A percentile compares a stretch with the other conserved stretches of the same genome.
These are phyloP conservation scores for Cercocebus atys DNA, from an alignment of 2,113 vertebrate species.

Conservation along the genomic window DNA sequence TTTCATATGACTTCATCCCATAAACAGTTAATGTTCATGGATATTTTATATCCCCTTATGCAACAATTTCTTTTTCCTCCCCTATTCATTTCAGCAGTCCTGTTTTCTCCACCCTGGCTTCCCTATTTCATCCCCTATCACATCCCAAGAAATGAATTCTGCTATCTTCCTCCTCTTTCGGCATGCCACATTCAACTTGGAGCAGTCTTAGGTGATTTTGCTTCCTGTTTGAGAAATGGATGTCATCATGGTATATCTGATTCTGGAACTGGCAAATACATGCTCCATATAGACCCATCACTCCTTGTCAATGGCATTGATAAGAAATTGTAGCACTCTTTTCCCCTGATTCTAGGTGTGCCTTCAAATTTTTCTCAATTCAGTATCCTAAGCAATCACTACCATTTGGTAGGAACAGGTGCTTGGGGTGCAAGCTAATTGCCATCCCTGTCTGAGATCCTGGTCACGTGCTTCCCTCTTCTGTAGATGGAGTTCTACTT, in stretches of 20 bases:
- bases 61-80: neutral
- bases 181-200: neutral
- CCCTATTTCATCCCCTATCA: neutral
- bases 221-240: neutral
- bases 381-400: neutral
- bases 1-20: neutral
- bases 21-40: neutral
- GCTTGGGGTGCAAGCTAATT: neutral
- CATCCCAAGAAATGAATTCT: neutral
- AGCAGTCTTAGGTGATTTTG: neutral
- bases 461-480: neutral
- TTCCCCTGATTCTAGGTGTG: neutral
- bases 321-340: neutral
- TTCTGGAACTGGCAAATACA: neutral
- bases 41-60: neutral
- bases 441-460: too few relatives aligned
- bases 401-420: neutral
- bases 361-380: neutral
- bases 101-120: neutral
- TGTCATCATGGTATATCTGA: neutral
- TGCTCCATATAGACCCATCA: neutral
- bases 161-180: neutral
- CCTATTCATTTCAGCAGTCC: neutral
- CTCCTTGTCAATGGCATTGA: neutral
- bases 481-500: neutral